Evolutionary conservation across 2,888 invertebrate genomes (phyloP).

Genomic region (Chrysolina haemoptera): DNA sequence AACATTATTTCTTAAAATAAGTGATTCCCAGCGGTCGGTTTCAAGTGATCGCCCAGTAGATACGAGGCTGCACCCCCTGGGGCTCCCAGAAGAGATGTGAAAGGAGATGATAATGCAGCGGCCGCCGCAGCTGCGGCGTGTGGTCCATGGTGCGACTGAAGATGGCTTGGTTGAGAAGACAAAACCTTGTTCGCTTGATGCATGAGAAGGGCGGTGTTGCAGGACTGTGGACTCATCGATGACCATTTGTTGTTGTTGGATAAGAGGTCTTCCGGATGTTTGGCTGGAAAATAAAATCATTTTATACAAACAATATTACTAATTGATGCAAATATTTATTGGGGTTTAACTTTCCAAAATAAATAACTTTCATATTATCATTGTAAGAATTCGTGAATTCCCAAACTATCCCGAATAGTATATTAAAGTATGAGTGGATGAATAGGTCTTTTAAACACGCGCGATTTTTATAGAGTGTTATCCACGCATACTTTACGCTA

Average conservation of each 20-base stretch:
- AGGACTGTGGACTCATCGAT: conserved; percentile 68
- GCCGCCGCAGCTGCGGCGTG: conserved; percentile 77
- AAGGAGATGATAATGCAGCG: conserved; percentile 76
- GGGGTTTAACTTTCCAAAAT: not conserved
- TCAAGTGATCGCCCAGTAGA: conserved; percentile 76
- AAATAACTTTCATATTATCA: not conserved
- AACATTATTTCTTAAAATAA: conserved; percentile 71
- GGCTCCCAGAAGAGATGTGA: conserved; percentile 73
- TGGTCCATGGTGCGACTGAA: conserved; percentile 67
- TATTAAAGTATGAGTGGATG: too few relatives aligned
- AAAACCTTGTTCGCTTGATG: conserved; percentile 70
- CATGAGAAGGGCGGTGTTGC: conserved; percentile 69
- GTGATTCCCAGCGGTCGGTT: conserved; percentile 76
- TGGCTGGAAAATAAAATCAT: conserved; percentile 64
- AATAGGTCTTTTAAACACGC: too few relatives aligned
- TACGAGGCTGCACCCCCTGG: conserved; percentile 74
- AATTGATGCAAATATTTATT: not conserved
- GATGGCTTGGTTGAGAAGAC: conserved; percentile 68
- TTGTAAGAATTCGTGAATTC: too few relatives aligned
- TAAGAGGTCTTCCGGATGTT: conserved; percentile 66
- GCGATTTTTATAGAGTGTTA: too few relatives aligned
- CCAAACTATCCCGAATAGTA: too few relatives aligned
- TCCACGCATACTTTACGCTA: too few relatives aligned
- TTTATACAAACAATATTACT: not conserved
- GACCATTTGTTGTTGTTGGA: conserved; percentile 71